Evolutionary conservation across 2,113 vertebrate genomes (phyloP).

Genomic region (Oncorhynchus keta): DNA sequence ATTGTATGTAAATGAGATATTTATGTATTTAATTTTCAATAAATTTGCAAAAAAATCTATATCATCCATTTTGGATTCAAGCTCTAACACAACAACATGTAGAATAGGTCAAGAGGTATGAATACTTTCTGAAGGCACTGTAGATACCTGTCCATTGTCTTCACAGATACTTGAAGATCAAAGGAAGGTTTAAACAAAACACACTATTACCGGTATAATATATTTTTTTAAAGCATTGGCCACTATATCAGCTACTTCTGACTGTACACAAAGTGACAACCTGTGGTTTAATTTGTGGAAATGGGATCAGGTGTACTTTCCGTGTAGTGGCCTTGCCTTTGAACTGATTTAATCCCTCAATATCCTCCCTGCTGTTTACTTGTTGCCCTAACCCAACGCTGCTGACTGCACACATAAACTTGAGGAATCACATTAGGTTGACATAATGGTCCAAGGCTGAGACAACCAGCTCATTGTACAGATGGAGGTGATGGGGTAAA

Average conservation of each 20-base stretch:
- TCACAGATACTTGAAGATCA: no score
- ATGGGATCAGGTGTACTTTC: constrained; percentile 2
- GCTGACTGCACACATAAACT: constrained; percentile 10
- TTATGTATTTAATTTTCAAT: no score
- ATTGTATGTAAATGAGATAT: no score
- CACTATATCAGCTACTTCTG: not conserved
- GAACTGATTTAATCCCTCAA: constrained; percentile 15
- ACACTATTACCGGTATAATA: not conserved
- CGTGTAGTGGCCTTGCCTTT: not conserved
- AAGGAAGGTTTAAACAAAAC: not conserved
- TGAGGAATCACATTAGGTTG: constrained; percentile 21
- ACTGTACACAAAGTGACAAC: not conserved
- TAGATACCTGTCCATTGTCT: no score
- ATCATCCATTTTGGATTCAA: no score
- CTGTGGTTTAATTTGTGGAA: not conserved
- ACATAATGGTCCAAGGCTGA: constrained; percentile 19
- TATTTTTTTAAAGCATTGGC: not conserved
- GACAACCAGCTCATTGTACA: constrained; percentile 1
- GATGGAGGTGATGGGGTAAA: constrained; percentile 4
- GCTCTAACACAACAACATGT: no score
- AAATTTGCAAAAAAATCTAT: no score
- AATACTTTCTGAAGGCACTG: no score
- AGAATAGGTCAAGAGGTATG: no score
- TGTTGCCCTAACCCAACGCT: constrained; percentile 1
- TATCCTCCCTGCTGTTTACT: not conserved